A percentile compares a stretch with the other conserved stretches of the same genome.
phyloP scores from a whole-genome alignment of 2,888 invertebrate species.

The Mesorhabditis sp. region DNA sequence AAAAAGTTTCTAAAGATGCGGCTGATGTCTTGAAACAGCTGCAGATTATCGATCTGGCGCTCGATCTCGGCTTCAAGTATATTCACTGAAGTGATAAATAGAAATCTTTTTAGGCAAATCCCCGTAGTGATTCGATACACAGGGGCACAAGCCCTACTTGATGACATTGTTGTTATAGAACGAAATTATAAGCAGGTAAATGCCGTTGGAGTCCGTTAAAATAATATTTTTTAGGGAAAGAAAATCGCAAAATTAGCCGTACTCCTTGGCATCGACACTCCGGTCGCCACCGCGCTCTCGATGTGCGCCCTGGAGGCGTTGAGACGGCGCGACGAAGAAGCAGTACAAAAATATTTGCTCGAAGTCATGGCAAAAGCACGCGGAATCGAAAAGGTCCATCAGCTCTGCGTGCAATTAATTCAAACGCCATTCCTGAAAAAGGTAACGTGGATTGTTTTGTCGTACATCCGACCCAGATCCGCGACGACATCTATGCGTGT shows the following conservation, averaged over 20 bases:
- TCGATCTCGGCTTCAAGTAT: constrained; percentile 28
- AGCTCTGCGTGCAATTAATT: constrained; percentile 28
- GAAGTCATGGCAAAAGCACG: constrained; percentile 27
- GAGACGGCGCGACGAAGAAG: constrained; percentile 24
- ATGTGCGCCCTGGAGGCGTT: constrained; percentile 34
- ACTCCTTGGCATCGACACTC: constrained; percentile 32
- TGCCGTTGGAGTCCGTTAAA: background rate
- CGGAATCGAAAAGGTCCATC: constrained; percentile 20
- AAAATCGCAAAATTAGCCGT: constrained; percentile 29
- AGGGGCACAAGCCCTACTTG: constrained; percentile 26
- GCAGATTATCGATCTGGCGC: constrained; percentile 29
- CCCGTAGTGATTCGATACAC: constrained; percentile 9
- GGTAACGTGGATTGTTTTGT: background rate
- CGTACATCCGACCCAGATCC: constrained; percentile 14
- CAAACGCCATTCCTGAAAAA: constrained; percentile 9
- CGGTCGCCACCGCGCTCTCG: constrained; percentile 35
- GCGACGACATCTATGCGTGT: constrained; percentile 36
- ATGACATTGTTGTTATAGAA: constrained; percentile 27
- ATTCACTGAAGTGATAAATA: background rate
- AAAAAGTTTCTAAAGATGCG: constrained; percentile 6
- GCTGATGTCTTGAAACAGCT: constrained; percentile 24
- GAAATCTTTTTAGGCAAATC: constrained; percentile 13
- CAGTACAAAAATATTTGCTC: constrained; percentile 29
- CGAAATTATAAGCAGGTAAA: constrained; percentile 33
- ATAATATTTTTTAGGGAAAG: constrained; percentile 17